Conservation (phyloP, 2,797 vertebrate genomes). For the Manis crassicaudata region DNA sequence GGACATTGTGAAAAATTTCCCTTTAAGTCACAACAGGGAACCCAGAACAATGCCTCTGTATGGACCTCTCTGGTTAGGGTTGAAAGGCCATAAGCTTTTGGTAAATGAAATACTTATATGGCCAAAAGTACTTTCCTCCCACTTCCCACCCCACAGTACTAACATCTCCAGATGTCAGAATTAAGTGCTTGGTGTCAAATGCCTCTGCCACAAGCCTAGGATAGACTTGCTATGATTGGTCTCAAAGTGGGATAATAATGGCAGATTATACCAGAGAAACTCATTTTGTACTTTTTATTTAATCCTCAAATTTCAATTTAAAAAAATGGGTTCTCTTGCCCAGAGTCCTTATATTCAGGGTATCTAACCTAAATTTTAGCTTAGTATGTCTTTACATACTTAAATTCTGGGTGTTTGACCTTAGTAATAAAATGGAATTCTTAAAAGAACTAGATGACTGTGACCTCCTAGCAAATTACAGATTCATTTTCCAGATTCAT, state of each 20-base stretch:
- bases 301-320: background rate
- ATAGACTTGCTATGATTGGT: background rate
- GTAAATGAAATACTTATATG: background rate
- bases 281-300: constrained; percentile 14
- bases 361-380: background rate
- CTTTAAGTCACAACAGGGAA: background rate
- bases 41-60: background rate
- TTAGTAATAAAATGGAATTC: background rate
- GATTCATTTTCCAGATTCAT: background rate
- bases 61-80: background rate
- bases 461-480: background rate
- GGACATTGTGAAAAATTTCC: background rate
- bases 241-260: background rate
- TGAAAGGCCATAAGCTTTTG: background rate
- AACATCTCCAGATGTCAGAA: background rate
- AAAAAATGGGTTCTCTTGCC: background rate
- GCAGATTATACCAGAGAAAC: background rate
- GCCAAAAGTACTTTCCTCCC: background rate
- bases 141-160: background rate
- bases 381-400: background rate
- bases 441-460: background rate
- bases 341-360: background rate
- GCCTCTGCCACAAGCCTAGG: background rate
- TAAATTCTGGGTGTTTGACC: background rate
- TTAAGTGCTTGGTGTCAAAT: background rate